phyloP scores from a whole-genome alignment of 1,140 invertebrate species.

The Linepithema humile region DNA sequence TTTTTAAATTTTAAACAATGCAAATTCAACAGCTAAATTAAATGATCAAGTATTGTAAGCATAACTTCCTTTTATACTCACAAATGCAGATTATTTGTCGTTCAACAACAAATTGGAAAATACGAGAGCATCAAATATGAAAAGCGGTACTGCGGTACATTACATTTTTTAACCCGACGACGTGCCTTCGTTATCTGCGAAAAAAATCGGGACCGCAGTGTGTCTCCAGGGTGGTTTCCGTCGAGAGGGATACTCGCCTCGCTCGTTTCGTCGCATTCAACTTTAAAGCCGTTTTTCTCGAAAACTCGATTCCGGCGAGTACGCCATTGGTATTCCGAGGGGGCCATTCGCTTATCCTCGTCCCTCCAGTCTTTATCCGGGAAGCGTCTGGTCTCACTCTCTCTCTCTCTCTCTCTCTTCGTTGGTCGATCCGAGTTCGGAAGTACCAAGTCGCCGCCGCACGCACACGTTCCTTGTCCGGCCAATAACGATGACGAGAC shows the following conservation, averaged over 20 bases:
- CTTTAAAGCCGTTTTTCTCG: constrained; percentile 55
- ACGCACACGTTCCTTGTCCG: constrained; percentile 65
- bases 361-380: constrained; percentile 50
- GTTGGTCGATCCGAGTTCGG: constrained; percentile 32
- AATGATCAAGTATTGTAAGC: neutral
- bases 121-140: neutral
- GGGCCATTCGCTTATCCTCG: constrained; percentile 52
- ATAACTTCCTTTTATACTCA: neutral
- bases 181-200: neutral
- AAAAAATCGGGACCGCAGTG: constrained; percentile 24
- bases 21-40: neutral
- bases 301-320: constrained; percentile 54
- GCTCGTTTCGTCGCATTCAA: constrained; percentile 52
- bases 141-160: neutral
- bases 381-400: constrained; percentile 40
- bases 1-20: neutral
- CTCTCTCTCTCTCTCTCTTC: constrained; percentile 6
- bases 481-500: constrained; percentile 71
- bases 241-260: constrained; percentile 44
- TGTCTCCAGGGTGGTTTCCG: constrained; percentile 25
- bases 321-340: constrained; percentile 54
- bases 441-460: constrained; percentile 53
- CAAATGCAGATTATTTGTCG: neutral
- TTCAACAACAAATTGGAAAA: neutral
- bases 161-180: neutral